Percentiles rank a stretch among this genome's conserved stretches.
phyloP scores from a whole-genome alignment of 2,113 vertebrate species.

The Channa argus region DNA sequence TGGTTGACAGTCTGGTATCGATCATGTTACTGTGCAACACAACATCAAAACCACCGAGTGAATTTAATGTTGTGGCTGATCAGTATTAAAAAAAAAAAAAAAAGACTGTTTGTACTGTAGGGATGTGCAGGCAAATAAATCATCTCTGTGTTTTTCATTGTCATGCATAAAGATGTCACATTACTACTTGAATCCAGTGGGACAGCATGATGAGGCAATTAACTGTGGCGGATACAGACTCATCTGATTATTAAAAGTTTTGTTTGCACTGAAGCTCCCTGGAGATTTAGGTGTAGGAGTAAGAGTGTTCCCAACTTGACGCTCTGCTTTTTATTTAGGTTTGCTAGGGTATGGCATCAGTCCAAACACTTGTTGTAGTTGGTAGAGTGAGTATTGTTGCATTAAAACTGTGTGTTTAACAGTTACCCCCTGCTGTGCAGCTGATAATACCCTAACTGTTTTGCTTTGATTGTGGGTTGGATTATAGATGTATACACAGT shows the following conservation, averaged over 20 bases:
- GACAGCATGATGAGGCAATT: constrained; percentile 69
- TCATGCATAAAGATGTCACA: constrained; percentile 61
- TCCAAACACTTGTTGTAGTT: constrained; percentile 16
- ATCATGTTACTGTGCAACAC: no score
- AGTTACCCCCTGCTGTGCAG: constrained; percentile 3
- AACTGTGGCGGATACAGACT: constrained; percentile 45
- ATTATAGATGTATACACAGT: constrained; percentile 11
- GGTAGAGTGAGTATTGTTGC: constrained; percentile 4
- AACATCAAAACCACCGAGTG: no score
- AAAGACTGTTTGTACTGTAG: constrained; percentile 24
- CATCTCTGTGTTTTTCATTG: constrained; percentile 50
- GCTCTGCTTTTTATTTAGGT: constrained; percentile 35
- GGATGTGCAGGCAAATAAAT: constrained; percentile 55
- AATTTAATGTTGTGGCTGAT: no score
- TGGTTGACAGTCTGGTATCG: no score
- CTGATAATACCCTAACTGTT: constrained; percentile 25
- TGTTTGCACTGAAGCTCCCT: constrained; percentile 45
- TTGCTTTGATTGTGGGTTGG: constrained; percentile 10
- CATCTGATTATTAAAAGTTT: constrained; percentile 60
- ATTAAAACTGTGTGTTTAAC: not conserved
- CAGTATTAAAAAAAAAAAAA: no score
- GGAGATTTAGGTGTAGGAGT: constrained; percentile 46
- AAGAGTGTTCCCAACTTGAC: constrained; percentile 34
- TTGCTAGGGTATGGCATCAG: constrained; percentile 7
- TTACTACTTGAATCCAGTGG: constrained; percentile 48